phyloP scores from a whole-genome alignment of 2,113 vertebrate species.

The Sander lucioperca region DNA sequence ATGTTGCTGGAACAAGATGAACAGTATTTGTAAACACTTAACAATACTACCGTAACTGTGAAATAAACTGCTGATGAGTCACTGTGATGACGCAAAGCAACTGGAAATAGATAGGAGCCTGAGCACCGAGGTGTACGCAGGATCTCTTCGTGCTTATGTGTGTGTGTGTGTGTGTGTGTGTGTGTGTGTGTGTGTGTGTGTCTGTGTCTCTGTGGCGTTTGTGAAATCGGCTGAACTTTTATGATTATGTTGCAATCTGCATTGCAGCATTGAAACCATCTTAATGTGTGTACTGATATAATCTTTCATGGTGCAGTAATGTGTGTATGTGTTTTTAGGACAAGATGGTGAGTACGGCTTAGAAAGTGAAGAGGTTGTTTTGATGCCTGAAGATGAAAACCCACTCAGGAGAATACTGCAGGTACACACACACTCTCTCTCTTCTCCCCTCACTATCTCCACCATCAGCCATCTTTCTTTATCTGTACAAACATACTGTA shows the following conservation, averaged over 20 bases:
- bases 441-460: constrained; percentile 20
- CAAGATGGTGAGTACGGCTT: constrained; percentile 81
- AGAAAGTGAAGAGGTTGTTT: constrained; percentile 81
- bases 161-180: constrained; percentile 51
- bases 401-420: constrained; percentile 87
- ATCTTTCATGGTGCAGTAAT: constrained; percentile 39
- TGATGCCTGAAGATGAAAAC: constrained; percentile 85
- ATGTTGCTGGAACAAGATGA: constrained; percentile 47
- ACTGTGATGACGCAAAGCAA: constrained; percentile 76
- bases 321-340: constrained; percentile 68
- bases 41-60: constrained; percentile 44
- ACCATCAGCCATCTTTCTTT: constrained; percentile 31
- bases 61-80: constrained; percentile 73
- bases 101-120: constrained; percentile 73
- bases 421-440: constrained; percentile 70
- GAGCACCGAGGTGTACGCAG: constrained; percentile 46
- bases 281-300: constrained; percentile 41
- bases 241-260: constrained; percentile 54
- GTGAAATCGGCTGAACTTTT: constrained; percentile 41
- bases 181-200: constrained; percentile 52
- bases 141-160: constrained; percentile 34
- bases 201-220: constrained; percentile 24
- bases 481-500: constrained; percentile 4
- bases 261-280: constrained; percentile 42
- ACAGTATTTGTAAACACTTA: constrained; percentile 66